Evolutionary conservation across 2,113 vertebrate genomes (phyloP), one percentile per base, ranked within the genome.

Genomic region (Ptilonorhynchus violaceus): DNA sequence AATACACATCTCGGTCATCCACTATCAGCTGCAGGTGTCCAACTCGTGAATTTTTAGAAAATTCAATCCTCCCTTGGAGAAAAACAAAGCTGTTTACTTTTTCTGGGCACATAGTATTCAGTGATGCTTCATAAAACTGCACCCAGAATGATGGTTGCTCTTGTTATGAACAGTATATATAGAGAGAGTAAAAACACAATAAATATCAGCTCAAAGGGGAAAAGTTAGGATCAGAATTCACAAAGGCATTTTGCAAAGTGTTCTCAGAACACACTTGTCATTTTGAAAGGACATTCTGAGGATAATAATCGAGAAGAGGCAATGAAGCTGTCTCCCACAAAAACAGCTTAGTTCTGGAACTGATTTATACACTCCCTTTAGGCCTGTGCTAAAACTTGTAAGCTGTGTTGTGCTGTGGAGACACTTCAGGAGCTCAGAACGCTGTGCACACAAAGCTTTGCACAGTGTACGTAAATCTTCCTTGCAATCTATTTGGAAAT

Each of bases 21-120:
- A 99, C 87, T 27, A 96, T 82, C 73, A 99, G 90, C 84, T 99
- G 99, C 92, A 98, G 95, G 88, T 98, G 98, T 70, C 98, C 98
- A 70, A 83, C 64, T 25, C 31, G 96, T 5, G 93, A 72, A 50
- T 84, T 98, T 94, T 86, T 97, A 11, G 98, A 97, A 88, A 97
- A 96, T 37, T 98, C 98, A 24, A 98, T 95, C 95, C 98, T 98
- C 55, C 98, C 99, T 99, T 96, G 53, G 63, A 90, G 82, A 97
- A 95, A 96, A 86, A 60, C 5, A 69, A 55, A 92, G 46, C 10
- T 18, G 10, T 73, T 96, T 56, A 95, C 16, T 72, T 81, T 58
- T 78, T 41, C 30, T 79, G 59, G 47, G 59, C 9, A 68, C 35
- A 74, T 3, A 31, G 37, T 72, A 13, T 30, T 74, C 47, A 80